Conservation (phyloP, 2,888 invertebrate species). For the Argynnis bischoffii region DNA sequence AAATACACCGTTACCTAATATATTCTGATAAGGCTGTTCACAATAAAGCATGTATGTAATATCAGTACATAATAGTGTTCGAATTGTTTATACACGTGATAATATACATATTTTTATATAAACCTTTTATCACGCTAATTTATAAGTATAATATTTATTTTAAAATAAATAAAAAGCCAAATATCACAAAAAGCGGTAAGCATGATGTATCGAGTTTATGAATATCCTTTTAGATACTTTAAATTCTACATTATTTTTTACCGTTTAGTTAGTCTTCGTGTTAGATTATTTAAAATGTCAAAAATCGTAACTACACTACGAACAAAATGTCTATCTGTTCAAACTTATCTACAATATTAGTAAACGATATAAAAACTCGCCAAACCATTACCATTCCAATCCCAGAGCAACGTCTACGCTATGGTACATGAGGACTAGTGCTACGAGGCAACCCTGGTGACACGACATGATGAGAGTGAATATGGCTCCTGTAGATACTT, state of each 20-base stretch:
- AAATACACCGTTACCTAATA: conserved; percentile 58
- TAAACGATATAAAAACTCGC: conserved; percentile 60
- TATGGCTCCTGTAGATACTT: conserved; percentile 83
- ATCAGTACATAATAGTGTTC: conserved; percentile 44
- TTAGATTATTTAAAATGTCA: conserved; percentile 32
- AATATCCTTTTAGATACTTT: conserved; percentile 11
- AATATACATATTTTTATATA: conserved; percentile 38
- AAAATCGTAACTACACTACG: conserved; percentile 67
- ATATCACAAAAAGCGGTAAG: conserved; percentile 78
- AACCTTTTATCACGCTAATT: conserved; percentile 20
- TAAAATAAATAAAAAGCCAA: conserved; percentile 75
- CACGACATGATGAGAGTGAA: conserved; percentile 47
- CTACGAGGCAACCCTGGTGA: conserved; percentile 52
- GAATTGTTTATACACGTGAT: conserved; percentile 48
- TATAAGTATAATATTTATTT: conserved; percentile 45
- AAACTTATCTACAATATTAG: conserved; percentile 60
- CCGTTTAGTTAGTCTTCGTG: conserved; percentile 13
- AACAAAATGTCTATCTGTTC: conserved; percentile 57
- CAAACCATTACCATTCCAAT: conserved; percentile 74
- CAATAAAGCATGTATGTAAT: conserved; percentile 12
- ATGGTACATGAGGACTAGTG: conserved; percentile 59
- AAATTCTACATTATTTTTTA: conserved; percentile 14
- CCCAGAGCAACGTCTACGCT: conserved; percentile 63
- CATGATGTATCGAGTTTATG: conserved; percentile 45
- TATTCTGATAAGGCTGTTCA: conserved; percentile 32